These are phyloP conservation scores for Cynopterus sphinx DNA, from an alignment of 2,797 vertebrate species.

Conservation along the genomic window DNA sequence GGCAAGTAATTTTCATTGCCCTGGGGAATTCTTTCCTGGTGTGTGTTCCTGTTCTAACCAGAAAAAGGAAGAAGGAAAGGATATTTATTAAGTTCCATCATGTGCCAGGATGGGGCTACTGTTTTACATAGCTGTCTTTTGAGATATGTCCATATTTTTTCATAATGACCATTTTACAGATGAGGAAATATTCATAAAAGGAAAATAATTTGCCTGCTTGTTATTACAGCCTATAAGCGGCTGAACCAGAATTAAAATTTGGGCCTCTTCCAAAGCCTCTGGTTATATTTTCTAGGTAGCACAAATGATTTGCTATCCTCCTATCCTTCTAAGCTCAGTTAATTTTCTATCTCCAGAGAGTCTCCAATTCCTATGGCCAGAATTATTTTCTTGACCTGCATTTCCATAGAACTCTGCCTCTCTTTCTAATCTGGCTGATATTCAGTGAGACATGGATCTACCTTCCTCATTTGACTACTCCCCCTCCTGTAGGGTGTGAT, in stretches of 20 bases:
- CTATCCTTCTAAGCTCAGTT: constrained; percentile 4
- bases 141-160: neutral
- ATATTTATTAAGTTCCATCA: constrained; percentile 7
- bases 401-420: neutral
- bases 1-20: constrained; percentile 27
- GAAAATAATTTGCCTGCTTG: constrained; percentile 18
- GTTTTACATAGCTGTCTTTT: constrained; percentile 47
- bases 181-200: constrained; percentile 44
- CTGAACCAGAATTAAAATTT: constrained; percentile 41
- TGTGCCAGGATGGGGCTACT: neutral
- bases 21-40: neutral
- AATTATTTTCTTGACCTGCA: neutral
- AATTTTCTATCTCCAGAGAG: constrained; percentile 6
- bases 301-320: neutral
- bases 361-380: neutral
- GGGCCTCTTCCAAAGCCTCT: constrained; percentile 4
- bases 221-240: neutral
- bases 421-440: neutral
- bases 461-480: neutral
- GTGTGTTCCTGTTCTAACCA: constrained; percentile 34
- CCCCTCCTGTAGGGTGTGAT: neutral
- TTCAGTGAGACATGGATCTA: neutral
- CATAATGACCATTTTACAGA: constrained; percentile 7
- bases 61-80: constrained; percentile 46
- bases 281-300: constrained; percentile 17